A percentile compares a stretch with the other conserved stretches of the same genome.
These are phyloP conservation scores for Enteromius argenteus DNA, from an alignment of 2,797 vertebrate species.

Conservation along the genomic window DNA sequence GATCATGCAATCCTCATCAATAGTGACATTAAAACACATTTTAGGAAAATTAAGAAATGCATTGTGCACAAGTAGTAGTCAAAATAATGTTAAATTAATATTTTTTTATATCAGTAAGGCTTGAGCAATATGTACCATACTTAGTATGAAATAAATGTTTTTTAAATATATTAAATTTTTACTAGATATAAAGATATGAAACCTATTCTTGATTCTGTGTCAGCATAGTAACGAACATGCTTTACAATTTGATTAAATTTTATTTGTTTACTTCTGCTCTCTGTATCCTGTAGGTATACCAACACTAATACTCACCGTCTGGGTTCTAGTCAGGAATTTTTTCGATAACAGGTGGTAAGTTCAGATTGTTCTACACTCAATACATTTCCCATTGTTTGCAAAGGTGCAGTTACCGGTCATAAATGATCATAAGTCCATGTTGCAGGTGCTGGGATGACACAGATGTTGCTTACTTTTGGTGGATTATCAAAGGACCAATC, in stretches of 20 bases:
- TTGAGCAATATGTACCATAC: neutral
- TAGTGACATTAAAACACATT: neutral
- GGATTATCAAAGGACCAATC: slow-evolving; percentile 91
- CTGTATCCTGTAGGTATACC: slow-evolving; percentile 78
- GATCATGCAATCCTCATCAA: neutral
- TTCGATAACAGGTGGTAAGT: slow-evolving; percentile 84
- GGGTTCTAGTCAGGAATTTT: slow-evolving; percentile 84
- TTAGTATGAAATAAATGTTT: neutral
- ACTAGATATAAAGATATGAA: neutral
- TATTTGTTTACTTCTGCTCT: slow-evolving; percentile 2
- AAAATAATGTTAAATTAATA: neutral
- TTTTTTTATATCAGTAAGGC: neutral
- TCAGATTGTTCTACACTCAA: neutral
- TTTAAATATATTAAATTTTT: neutral
- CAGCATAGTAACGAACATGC: neutral
- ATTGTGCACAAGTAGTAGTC: neutral
- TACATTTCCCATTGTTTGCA: neutral
- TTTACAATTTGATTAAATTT: neutral
- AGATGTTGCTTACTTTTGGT: slow-evolving; percentile 81
- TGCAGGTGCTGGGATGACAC: slow-evolving; percentile 91
- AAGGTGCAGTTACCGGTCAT: neutral
- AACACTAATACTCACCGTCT: slow-evolving; percentile 78
- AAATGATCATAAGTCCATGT: slow-evolving; percentile 8
- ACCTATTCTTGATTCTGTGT: neutral
- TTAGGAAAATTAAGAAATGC: neutral